These are phyloP conservation scores for Subacronicta megacephala DNA, from an alignment of 2,888 invertebrate genomes.

Conservation along the genomic window DNA sequence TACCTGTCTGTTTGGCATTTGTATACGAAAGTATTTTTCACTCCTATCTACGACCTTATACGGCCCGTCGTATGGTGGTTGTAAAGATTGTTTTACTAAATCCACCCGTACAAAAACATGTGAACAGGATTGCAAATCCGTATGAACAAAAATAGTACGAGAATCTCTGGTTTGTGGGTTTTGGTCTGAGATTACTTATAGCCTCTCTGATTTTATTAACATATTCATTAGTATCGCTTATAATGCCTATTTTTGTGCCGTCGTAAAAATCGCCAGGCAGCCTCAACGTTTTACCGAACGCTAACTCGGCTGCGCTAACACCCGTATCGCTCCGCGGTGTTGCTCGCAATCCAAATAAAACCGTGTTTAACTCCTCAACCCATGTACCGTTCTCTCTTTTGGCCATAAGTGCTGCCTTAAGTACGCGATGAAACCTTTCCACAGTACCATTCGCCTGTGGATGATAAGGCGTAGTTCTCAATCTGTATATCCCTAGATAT, in stretches of 20 bases:
- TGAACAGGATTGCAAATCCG: slow-evolving; percentile 2
- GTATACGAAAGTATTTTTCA: neutral
- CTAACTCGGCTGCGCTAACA: slow-evolving; percentile 5
- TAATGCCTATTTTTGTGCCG: neutral
- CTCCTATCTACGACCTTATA: neutral
- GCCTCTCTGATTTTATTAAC: neutral
- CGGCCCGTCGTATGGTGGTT: slow-evolving; percentile 1
- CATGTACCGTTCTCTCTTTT: neutral
- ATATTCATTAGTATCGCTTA: neutral
- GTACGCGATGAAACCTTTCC: neutral
- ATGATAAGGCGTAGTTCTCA: slow-evolving; percentile 1
- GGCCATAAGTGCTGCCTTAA: neutral
- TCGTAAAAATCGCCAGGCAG: slow-evolving; percentile 9
- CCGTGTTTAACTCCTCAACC: slow-evolving; percentile 9
- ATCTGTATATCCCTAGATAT: neutral
- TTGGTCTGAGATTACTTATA: neutral
- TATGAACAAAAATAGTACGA: slow-evolving; percentile 1
- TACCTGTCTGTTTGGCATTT: neutral
- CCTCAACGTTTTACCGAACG: neutral
- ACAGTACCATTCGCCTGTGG: neutral
- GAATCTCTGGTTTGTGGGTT: neutral
- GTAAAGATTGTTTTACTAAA: slow-evolving; percentile 1
- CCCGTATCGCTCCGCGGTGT: neutral
- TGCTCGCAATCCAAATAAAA: slow-evolving; percentile 5
- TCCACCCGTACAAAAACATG: slow-evolving; percentile 8